Evolutionary conservation across 2,113 vertebrate genomes (phyloP), one percentile per base, ranked within the genome.

Genomic region (Gulo gulo): DNA sequence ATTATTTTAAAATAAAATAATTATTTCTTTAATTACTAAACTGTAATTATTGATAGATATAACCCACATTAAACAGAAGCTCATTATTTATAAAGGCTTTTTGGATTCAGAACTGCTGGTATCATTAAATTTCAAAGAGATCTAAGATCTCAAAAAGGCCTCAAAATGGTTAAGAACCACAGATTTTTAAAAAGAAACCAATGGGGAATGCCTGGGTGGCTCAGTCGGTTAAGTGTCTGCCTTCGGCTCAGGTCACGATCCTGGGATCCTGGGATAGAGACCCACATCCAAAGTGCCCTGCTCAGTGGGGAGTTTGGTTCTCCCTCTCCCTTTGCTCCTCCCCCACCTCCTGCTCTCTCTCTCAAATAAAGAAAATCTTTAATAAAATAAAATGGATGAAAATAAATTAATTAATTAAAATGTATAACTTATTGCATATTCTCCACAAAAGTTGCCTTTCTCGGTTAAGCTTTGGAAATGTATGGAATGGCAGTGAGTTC

Each of bases 21-120:
- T 21, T 92, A 59, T 87, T 69, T 85, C 83, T 78, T 86, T 92
- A 59, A 94, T 57, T 91, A 91, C 69, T 80, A 92, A 92, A 69
- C 4, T 78, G 52, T 71, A 88, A 83, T 88, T 78, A 67, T 24
- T 92, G n/a, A 88, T 31, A 69, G 39, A 59, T 52, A 52, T 36
- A 83, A 50, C 42, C 16, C 26, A 57, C 10, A 69, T 45, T 45
- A 95, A 83, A 76, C 15, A 69, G 76, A 91, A 83, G 42, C 13
- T 94, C 14, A 73, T 80, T 94, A 29, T 31, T 45, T 85, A n/a
- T 91, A 57, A 91, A 88, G 8, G 24, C 4, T 31, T 83, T 29
- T 76, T 88, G 69, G 5, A 57, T 88, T 88, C 67, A 87, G 52
- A 92, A 67, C 39, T 88, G 55, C 42, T 78, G 36, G 20, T 84